phyloP scores from a whole-genome alignment of 2,888 invertebrate species.

The Acleris laterana region DNA sequence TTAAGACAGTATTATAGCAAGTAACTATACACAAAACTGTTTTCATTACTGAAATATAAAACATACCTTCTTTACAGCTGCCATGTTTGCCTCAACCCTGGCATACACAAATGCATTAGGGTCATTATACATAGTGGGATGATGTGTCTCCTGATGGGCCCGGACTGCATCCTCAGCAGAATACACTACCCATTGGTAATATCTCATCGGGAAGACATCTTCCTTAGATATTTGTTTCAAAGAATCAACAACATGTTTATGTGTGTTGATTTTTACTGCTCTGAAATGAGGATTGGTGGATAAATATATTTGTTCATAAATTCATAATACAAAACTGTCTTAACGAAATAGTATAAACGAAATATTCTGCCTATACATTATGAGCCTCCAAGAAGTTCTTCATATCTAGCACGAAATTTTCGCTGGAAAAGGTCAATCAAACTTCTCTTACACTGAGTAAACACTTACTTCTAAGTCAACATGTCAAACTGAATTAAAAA shows the following conservation, averaged over 20 bases:
- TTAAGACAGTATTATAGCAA: too few species aligned
- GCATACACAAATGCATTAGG: slow-evolving; percentile 89
- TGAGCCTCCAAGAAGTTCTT: too few species aligned
- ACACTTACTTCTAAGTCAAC: too few species aligned
- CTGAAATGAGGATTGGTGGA: slow-evolving; percentile 45
- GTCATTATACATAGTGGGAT: slow-evolving; percentile 91
- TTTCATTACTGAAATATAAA: slow-evolving; percentile 4
- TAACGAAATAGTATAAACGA: too few species aligned
- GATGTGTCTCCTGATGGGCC: slow-evolving; percentile 91
- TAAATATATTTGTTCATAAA: too few species aligned
- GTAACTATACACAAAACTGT: too few species aligned
- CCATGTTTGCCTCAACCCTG: slow-evolving; percentile 92
- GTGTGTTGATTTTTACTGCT: slow-evolving; percentile 60
- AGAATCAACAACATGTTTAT: slow-evolving; percentile 85
- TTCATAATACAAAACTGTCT: too few species aligned
- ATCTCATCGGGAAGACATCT: slow-evolving; percentile 85
- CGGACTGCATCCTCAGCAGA: slow-evolving; percentile 90
- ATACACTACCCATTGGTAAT: slow-evolving; percentile 85
- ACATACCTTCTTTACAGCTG: slow-evolving; percentile 86
- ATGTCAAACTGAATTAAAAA: too few species aligned
- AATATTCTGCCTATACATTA: too few species aligned
- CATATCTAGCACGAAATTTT: too few species aligned
- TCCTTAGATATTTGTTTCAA: slow-evolving; percentile 76
- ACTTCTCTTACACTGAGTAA: too few species aligned
- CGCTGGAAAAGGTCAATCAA: too few species aligned